Conservation (phyloP, 2,888 invertebrate genomes). For the Amorpha juglandis region DNA sequence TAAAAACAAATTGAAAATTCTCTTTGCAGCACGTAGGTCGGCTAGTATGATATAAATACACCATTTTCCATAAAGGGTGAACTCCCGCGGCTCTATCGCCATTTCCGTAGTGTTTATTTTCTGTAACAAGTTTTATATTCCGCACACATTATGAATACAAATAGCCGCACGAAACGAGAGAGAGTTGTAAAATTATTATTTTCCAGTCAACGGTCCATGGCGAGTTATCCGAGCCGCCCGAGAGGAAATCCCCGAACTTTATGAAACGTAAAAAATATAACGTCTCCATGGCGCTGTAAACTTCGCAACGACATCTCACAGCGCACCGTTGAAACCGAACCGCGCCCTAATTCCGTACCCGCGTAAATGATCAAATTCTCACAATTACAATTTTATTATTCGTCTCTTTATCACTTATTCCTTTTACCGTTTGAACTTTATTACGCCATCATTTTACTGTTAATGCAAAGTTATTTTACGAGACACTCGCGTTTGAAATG, state of each 20-base stretch:
- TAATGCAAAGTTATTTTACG: conserved; percentile 21
- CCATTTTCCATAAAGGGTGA: conserved; percentile 17
- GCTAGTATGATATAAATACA: conserved; percentile 32
- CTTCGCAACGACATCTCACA: conserved; percentile 31
- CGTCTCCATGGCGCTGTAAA: conserved; percentile 35
- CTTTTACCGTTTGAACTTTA: conserved; percentile 11
- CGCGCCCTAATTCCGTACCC: conserved; percentile 10
- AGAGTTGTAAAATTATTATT: conserved; percentile 42
- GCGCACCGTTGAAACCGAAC: conserved; percentile 33
- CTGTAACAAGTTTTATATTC: conserved; percentile 35
- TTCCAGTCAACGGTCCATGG: conserved; percentile 37
- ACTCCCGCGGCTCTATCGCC: conserved; percentile 21
- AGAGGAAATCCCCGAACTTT: conserved; percentile 31
- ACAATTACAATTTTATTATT: conserved; percentile 22
- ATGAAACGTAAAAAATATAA: conserved; percentile 41
- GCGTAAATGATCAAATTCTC: conserved; percentile 27
- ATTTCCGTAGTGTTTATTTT: conserved; percentile 24
- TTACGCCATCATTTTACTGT: conserved; percentile 6
- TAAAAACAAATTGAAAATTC: background rate
- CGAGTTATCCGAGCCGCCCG: conserved; percentile 25
- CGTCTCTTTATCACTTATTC: conserved; percentile 24
- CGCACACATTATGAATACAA: conserved; percentile 38
- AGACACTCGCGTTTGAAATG: conserved; percentile 10
- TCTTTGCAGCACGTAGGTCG: background rate
- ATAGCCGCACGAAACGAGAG: conserved; percentile 31